Evolutionary conservation across 2,888 invertebrate genomes (phyloP).

Genomic region (Ophion ventricosus): DNA sequence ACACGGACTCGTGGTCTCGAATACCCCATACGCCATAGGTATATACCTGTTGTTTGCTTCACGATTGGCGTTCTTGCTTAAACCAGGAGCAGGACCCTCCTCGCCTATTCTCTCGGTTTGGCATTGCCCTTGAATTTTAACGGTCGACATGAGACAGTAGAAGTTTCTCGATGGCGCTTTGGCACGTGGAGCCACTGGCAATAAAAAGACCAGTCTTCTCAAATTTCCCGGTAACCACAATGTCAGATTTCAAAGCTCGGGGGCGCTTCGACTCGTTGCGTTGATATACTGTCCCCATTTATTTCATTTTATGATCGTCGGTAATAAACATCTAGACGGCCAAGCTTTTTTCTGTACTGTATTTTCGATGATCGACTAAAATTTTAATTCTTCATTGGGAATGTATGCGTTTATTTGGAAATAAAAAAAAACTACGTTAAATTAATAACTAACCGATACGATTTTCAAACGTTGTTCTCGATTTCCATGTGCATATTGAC

Average conservation of each 20-base stretch:
- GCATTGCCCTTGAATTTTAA: slow-evolving; percentile 60
- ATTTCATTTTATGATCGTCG: background rate
- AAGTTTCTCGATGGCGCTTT: slow-evolving; percentile 43
- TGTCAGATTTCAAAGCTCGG: slow-evolving; percentile 12
- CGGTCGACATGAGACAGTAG: slow-evolving; percentile 56
- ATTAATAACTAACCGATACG: background rate
- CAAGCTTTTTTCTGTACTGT: background rate
- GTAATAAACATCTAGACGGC: background rate
- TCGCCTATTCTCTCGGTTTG: slow-evolving; percentile 25
- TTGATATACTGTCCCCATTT: background rate
- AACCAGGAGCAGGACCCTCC: slow-evolving; percentile 29
- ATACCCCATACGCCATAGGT: background rate
- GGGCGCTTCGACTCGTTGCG: background rate
- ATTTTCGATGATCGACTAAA: background rate
- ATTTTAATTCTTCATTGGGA: too few species aligned
- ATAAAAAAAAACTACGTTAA: background rate
- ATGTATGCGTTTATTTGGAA: too few species aligned
- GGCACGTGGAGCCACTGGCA: slow-evolving; percentile 43
- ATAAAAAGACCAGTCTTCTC: slow-evolving; percentile 9
- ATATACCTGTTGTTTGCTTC: background rate
- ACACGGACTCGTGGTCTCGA: too few species aligned
- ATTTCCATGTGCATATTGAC: too few species aligned
- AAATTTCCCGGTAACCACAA: slow-evolving; percentile 43
- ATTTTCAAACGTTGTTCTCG: too few species aligned
- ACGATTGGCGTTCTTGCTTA: background rate